A percentile compares a stretch with the other conserved stretches of the same genome.
Conservation (phyloP, 2,113 vertebrate species). For the Mustela nigripes region DNA sequence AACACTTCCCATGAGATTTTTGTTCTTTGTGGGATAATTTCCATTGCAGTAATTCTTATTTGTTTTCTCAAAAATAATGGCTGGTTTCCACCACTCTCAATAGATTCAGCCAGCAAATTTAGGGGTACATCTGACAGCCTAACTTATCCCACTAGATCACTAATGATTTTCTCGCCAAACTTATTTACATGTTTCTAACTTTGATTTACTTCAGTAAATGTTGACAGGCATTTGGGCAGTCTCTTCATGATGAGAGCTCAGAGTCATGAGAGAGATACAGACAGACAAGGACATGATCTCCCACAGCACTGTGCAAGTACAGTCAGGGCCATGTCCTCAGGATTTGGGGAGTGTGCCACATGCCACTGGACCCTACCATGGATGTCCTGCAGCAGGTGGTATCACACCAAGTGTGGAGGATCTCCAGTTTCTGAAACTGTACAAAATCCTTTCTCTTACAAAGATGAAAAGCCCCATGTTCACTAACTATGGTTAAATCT, state of each 20-base stretch:
- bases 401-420: not conserved
- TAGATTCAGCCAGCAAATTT: not conserved
- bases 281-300: not conserved
- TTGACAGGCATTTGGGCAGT: not conserved
- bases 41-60: conserved; percentile 58
- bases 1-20: conserved; percentile 38
- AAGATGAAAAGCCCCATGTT: not conserved
- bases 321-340: accelerated
- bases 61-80: conserved; percentile 68
- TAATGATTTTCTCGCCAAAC: conserved; percentile 12
- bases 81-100: conserved; percentile 41
- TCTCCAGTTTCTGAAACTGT: not conserved
- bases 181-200: conserved; percentile 19
- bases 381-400: not conserved
- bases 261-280: not conserved
- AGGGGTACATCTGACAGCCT: not conserved
- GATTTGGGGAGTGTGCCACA: accelerated
- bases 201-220: not conserved
- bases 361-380: not conserved
- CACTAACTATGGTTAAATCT: not conserved
- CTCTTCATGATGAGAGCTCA: not conserved
- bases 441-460: not conserved
- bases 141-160: not conserved
- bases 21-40: conserved; percentile 70
- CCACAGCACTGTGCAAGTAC: accelerated